Base-by-base conservation (phyloP, 2,888 invertebrate genomes). In the Mimas tiliae region DNA sequence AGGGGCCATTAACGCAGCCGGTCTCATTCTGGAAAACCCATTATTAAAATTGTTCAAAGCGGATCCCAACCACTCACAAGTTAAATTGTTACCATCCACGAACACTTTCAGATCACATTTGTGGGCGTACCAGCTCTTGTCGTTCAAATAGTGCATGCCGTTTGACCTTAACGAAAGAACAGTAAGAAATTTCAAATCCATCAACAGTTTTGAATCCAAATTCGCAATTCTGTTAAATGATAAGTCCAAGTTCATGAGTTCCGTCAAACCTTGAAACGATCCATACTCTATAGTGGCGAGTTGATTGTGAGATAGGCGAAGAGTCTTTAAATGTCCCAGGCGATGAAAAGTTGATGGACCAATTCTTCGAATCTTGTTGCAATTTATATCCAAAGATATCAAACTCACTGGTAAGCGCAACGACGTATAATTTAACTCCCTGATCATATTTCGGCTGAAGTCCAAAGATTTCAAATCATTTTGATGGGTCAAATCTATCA, bases 1-100 rank as follows among this genome's bases (percentile, higher is more conserved):
- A 0, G 72, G 69, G 0, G 71, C 63, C 0, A 79, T 73, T 0
- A 82, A 48, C 0, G 84, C 86, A 0, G 76, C 67, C 0, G 90
- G 92, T 27, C 73, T 79, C 83, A 92, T 89, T 68, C 77, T 89
- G 0, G 91, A 86, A 68, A 82, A 90, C 0, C 90, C 91, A 70
- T 86, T 90, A 11, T 89, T 82, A 63, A 74, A 88, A 70, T 91
- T 87, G 3, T 67, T 83, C 48, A 93, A 68, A 0, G 86, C 90
- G 8, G 71, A 74, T 0, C 80, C 80, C 45, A 93, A 71, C 92
- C 92, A 93, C 1, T 87, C 83, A 64, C 93, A 93, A 9, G 84
- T 80, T 4, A 90, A 80, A 19, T 80, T 81, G 64, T 91, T 93
- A 1, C 85, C 88, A 55, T 93, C 93, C 2, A 93, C 65, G 70